Conservation (phyloP, 2,888 invertebrate species). For the Hydroisotoma schaefferi region DNA sequence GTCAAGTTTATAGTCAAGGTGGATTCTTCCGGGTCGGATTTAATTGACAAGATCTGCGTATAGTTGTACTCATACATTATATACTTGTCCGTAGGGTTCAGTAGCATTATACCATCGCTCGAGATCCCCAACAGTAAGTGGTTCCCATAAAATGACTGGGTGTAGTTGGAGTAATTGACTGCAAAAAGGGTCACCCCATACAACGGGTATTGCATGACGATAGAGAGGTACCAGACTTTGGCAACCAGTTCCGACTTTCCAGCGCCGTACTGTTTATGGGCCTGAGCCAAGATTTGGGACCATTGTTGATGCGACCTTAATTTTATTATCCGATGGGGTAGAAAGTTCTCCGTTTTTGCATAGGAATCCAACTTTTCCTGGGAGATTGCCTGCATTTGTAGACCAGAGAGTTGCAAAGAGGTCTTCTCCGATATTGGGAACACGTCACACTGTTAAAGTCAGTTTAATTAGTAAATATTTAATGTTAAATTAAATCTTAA, state of each 20-base stretch:
- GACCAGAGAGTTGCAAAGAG: conserved; percentile 85
- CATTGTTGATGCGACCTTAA: conserved; percentile 77
- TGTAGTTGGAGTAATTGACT: conserved; percentile 81
- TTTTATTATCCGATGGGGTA: conserved; percentile 77
- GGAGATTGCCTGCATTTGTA: conserved; percentile 90
- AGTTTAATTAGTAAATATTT: background rate
- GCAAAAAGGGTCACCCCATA: conserved; percentile 83
- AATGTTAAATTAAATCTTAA: background rate
- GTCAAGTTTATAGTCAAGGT: conserved; percentile 85
- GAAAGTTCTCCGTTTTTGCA: conserved; percentile 82
- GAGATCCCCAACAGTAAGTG: conserved; percentile 76
- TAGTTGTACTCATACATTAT: conserved; percentile 88
- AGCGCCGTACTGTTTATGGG: conserved; percentile 86
- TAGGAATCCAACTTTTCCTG: conserved; percentile 86
- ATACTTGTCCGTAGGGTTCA: conserved; percentile 86
- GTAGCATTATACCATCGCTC: conserved; percentile 83
- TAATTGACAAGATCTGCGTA: conserved; percentile 82
- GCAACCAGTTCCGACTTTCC: conserved; percentile 86
- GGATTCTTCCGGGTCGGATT: conserved; percentile 86
- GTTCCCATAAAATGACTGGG: no score
- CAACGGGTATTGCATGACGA: conserved; percentile 94
- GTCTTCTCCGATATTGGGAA: conserved; percentile 93
- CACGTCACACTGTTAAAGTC: conserved; percentile 74
- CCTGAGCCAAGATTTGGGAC: conserved; percentile 82
- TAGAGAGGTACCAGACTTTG: conserved; percentile 87